Evolutionary conservation across 1,140 invertebrate species (phyloP), one percentile per base, ranked within the genome.

Genomic region (Subanguina moxae): DNA sequence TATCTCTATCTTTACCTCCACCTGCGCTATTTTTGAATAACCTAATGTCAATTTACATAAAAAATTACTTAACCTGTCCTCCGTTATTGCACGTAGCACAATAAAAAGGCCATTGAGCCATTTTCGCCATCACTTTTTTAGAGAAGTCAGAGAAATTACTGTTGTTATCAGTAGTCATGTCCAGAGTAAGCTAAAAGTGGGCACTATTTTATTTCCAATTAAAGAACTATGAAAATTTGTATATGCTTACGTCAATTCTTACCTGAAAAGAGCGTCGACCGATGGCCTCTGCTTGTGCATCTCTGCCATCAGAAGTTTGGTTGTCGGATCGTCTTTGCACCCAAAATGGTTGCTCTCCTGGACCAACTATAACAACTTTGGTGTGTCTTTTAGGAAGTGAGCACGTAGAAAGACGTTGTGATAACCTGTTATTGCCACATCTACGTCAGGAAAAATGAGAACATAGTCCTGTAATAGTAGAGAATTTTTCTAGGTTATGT

Each of bases 101-200:
- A 43, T 75, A 74, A 70, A 74, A 74, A 3, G 73, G 73, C 73
- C 73, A 74, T 23, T 30, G 58, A 0, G 32, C 15, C 61, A 77
- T 74, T 58, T 58, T 25, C 0, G 45, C n/a, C 48, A 74, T 45
- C 30, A 72, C 62, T 27, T 28, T 57, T 19, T 74, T 30, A 9
- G 46, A 61, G 38, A 68, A 46, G 25, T 42, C 74, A 17, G 61
- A 13, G 23, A n/a, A 38, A 13, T 73, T 62, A 52, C 42, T 65
- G 25, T 23, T 27, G 17, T 21, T 27, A 13, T 46, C 72, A 57
- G 57, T 23, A 25, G 23, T 45, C 19, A 68, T 57, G 62, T 72
- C 45, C 15, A 43, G 21, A 38, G 70, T 64, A 21, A 23, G 45
- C 71, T 71, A 64, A 45, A 25, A 42, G 25, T 15, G 25, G 23